Evolutionary conservation across 2,888 invertebrate genomes (phyloP).

Genomic region (Glyphotaelius pellucidus): DNA sequence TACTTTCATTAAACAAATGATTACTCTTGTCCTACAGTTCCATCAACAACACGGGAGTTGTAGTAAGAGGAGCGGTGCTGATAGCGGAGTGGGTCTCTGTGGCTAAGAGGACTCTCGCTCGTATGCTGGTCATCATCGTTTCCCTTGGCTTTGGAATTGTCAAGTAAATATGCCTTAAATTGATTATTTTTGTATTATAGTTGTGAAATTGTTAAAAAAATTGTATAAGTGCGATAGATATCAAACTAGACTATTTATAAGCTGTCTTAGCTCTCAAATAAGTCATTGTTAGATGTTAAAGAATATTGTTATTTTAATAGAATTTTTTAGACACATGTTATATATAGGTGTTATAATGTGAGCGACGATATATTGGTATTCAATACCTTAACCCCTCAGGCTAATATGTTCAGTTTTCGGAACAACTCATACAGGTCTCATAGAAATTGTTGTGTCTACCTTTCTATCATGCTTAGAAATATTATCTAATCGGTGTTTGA

Average conservation of each 20-base stretch:
- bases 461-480: too few species aligned
- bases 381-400: too few species aligned
- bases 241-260: background rate
- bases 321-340: too few species aligned
- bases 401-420: too few species aligned
- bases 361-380: too few species aligned
- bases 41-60: conserved; percentile 82
- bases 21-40: conserved; percentile 67
- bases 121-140: conserved; percentile 96
- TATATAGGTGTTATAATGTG: too few species aligned
- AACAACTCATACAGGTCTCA: too few species aligned
- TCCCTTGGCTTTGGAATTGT: conserved; percentile 97
- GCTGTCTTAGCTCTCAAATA: background rate
- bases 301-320: background rate
- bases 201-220: too few species aligned
- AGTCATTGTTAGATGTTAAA: background rate
- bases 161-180: conserved; percentile 80
- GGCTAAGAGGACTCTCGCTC: conserved; percentile 91
- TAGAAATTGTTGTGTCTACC: too few species aligned
- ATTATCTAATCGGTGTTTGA: too few species aligned
- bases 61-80: conserved; percentile 84
- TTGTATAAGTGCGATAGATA: too few species aligned
- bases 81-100: conserved; percentile 95
- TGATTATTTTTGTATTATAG: too few species aligned
- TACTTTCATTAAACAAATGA: background rate